Evolutionary conservation across 2,888 invertebrate species (phyloP).

Genomic region (Leptopilina drosophilae): DNA sequence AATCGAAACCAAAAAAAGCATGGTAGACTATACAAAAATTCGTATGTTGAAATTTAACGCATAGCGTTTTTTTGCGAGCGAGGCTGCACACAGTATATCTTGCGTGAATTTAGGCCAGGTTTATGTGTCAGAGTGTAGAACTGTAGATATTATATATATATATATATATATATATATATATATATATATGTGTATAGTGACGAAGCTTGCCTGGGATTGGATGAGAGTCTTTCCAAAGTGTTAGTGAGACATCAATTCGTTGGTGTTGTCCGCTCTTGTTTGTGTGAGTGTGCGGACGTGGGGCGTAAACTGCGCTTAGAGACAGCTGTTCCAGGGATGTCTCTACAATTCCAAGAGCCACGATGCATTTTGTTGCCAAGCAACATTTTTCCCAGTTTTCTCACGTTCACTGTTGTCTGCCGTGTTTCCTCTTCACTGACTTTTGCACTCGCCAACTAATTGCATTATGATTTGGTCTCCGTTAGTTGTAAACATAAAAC

Average conservation of each 20-base stretch:
- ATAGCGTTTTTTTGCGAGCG: slow-evolving; percentile 27
- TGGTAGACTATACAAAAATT: no score
- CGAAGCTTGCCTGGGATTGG: slow-evolving; percentile 66
- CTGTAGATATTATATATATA: background rate
- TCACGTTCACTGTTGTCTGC: background rate
- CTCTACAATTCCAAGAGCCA: slow-evolving; percentile 38
- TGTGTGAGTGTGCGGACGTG: slow-evolving; percentile 57
- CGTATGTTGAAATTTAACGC: slow-evolving; percentile 28
- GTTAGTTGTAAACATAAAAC: slow-evolving; percentile 9
- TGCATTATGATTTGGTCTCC: slow-evolving; percentile 9
- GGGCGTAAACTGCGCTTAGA: slow-evolving; percentile 73
- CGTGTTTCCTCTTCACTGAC: background rate
- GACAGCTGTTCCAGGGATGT: slow-evolving; percentile 76
- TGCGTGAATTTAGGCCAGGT: slow-evolving; percentile 37
- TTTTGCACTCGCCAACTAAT: background rate
- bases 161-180: slow-evolving; percentile 52
- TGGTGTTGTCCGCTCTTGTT: slow-evolving; percentile 5
- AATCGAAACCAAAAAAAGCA: no score
- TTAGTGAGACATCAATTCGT: slow-evolving; percentile 59
- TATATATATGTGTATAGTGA: slow-evolving; percentile 55
- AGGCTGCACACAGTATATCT: slow-evolving; percentile 21
- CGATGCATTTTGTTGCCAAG: slow-evolving; percentile 26
- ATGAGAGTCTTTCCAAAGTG: slow-evolving; percentile 61
- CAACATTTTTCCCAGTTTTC: background rate
- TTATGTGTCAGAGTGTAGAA: slow-evolving; percentile 39